Percentiles rank a stretch among this genome's conserved stretches.
Evolutionary conservation across 2,113 vertebrate species (phyloP).

Genomic region (Osmerus eperlanus): DNA sequence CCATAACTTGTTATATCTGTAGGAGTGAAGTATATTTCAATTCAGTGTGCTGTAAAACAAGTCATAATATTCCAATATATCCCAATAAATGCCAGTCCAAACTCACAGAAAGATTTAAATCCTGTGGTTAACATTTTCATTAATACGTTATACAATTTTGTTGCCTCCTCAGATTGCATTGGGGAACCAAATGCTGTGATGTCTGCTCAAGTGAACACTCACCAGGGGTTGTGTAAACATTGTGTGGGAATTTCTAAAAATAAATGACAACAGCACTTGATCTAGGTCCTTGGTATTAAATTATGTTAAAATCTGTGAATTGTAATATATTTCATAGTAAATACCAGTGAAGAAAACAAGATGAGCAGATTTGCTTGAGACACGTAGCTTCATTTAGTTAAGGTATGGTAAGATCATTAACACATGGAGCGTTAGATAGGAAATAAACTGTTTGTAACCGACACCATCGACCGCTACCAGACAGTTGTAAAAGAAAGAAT

Average conservation of each 20-base stretch:
- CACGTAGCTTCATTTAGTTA: slow-evolving; percentile 51
- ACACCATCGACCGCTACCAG: slow-evolving; percentile 57
- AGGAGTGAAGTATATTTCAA: no score
- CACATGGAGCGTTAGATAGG: slow-evolving; percentile 54
- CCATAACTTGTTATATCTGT: no score
- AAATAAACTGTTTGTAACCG: slow-evolving; percentile 66
- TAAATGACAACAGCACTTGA: slow-evolving; percentile 1
- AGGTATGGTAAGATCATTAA: slow-evolving; percentile 56
- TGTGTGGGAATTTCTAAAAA: background rate
- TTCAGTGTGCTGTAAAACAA: no score
- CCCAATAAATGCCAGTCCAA: no score
- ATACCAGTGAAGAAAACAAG: slow-evolving; percentile 54
- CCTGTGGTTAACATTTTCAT: no score
- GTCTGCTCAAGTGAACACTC: background rate
- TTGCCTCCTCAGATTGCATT: no score
- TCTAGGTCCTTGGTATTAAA: slow-evolving; percentile 18
- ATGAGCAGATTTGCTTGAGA: slow-evolving; percentile 48
- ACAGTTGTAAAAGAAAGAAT: slow-evolving; percentile 61
- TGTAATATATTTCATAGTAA: slow-evolving; percentile 44
- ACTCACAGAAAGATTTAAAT: no score
- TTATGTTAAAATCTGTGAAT: slow-evolving; percentile 21
- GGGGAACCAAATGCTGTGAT: no score
- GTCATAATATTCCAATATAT: no score
- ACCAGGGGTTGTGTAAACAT: background rate
- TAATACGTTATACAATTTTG: no score